A percentile compares a stretch with the other conserved stretches of the same genome.
Conservation (phyloP, 2,113 vertebrate genomes). For the Bubo bubo region DNA sequence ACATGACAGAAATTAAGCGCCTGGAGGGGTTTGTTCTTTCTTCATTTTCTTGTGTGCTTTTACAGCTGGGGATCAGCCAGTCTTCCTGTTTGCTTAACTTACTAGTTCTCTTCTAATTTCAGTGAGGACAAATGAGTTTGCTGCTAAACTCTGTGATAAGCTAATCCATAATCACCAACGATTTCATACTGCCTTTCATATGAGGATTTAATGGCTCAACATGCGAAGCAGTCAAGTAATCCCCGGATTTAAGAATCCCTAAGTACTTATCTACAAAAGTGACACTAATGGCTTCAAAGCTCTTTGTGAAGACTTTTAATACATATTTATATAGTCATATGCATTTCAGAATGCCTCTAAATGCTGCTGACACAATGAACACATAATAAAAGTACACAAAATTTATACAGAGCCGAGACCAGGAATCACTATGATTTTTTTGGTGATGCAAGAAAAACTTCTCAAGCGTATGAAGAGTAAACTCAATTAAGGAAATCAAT, state of each 20-base stretch:
- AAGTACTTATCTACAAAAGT: conserved; percentile 11
- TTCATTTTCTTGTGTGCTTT: neutral
- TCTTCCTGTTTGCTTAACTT: neutral
- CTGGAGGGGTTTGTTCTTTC: neutral
- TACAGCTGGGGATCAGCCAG: neutral
- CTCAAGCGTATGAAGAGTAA: neutral
- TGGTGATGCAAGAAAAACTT: neutral
- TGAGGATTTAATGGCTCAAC: neutral
- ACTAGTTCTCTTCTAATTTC: neutral
- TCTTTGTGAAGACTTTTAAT: neutral
- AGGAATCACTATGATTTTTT: neutral
- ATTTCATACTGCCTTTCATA: neutral
- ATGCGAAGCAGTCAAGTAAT: neutral
- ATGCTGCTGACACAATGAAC: neutral
- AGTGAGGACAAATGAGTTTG: neutral
- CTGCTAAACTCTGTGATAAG: neutral
- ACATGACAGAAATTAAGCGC: neutral
- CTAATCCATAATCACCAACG: neutral
- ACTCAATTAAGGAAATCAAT: neutral
- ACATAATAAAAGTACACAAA: neutral
- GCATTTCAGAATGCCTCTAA: neutral
- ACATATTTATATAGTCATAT: neutral
- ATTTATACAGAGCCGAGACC: neutral
- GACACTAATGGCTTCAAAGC: neutral
- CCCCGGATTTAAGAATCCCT: neutral